Evolutionary conservation across 2,888 invertebrate species (phyloP), one percentile per base, ranked within the genome.

Genomic region (Ectropis crepuscularia): DNA sequence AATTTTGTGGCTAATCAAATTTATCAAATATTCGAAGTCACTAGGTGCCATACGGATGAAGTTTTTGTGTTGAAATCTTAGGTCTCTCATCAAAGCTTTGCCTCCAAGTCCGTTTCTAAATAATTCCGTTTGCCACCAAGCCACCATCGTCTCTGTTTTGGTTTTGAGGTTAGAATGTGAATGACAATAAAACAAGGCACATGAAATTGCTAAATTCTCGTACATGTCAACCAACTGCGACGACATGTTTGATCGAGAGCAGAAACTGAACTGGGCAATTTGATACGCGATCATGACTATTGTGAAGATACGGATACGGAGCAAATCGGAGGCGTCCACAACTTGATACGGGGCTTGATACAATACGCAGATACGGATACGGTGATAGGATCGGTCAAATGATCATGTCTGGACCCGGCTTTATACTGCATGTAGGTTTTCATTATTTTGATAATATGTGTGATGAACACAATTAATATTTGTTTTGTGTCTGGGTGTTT

Each of bases 301-400:
- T 55, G 63, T 63, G 63, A 63, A 60, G 60, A 67, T 63, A 65
- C 65, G 68, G 68, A 65, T 68, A 68, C 63, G 65, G 68, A 68
- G 65, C 65, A 63, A 68, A 65, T 65, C 61, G 61, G 63, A 64
- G 64, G 63, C 63, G 63, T 63, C 63, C 61, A 63, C 61, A 67
- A 67, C 63, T 63, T 67, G 60, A 59, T 53, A 57, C 58, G 57
- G 57, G 53, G 55, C 61, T 60, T 59, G 55, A 63, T 55, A 63
- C 63, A 53, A 61, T 61, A 65, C 60, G 57, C 63, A 58, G 59
- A 62, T 50, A 58, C 67, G 59, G 64, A 64, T 67, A 67, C 67
- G 61, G 61, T 61, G 63, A 63, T 63, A 42, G 63, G 60, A 63
- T 57, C 46, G 50, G 58, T 16, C 48, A 45, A 8, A 45, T 45